phyloP scores from a whole-genome alignment of 2,888 invertebrate genomes.

The Tachystola acroxantha region DNA sequence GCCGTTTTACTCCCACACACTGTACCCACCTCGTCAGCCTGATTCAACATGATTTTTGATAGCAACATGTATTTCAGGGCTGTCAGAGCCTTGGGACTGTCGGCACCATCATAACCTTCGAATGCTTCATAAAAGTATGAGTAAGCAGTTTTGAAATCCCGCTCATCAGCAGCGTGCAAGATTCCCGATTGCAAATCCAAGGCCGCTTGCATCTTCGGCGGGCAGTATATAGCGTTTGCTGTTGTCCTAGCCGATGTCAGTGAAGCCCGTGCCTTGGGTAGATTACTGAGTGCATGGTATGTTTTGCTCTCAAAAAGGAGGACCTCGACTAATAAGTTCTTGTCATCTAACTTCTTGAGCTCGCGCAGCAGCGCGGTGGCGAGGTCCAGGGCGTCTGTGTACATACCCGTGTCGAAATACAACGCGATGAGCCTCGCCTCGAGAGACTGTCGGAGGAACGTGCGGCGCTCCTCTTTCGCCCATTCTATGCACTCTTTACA shows the following conservation, averaged over 20 bases:
- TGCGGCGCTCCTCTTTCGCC: slow-evolving; percentile 98
- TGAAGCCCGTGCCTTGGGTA: slow-evolving; percentile 97
- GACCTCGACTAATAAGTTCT: slow-evolving; percentile 98
- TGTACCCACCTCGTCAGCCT: slow-evolving; percentile 96
- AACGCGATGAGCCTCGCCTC: slow-evolving; percentile 97
- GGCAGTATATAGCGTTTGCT: slow-evolving; percentile 99
- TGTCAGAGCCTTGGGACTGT: slow-evolving; percentile 92
- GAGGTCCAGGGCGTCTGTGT: slow-evolving; percentile 89
- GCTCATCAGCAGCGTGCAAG: slow-evolving; percentile 99
- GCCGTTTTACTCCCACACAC: slow-evolving; percentile 98
- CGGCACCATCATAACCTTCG: slow-evolving; percentile 98
- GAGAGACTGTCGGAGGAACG: slow-evolving; percentile 96
- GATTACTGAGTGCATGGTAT: slow-evolving; percentile 97
- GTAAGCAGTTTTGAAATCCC: slow-evolving; percentile 99
- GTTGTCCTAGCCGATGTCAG: slow-evolving; percentile 99
- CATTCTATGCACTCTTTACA: slow-evolving; percentile 99
- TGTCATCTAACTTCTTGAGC: slow-evolving; percentile 99
- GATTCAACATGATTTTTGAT: slow-evolving; percentile 98
- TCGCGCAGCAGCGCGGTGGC: slow-evolving; percentile 94
- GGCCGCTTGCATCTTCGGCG: slow-evolving; percentile 98
- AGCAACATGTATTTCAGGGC: slow-evolving; percentile 99
- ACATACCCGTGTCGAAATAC: slow-evolving; percentile 95
- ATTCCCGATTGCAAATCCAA: slow-evolving; percentile 98
- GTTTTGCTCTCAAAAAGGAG: slow-evolving; percentile 99
- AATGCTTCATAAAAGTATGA: slow-evolving; percentile 99